A percentile compares a stretch with the other conserved stretches of the same genome.
These are phyloP conservation scores for Todus mexicanus DNA, from an alignment of 2,797 vertebrate species.

Conservation along the genomic window DNA sequence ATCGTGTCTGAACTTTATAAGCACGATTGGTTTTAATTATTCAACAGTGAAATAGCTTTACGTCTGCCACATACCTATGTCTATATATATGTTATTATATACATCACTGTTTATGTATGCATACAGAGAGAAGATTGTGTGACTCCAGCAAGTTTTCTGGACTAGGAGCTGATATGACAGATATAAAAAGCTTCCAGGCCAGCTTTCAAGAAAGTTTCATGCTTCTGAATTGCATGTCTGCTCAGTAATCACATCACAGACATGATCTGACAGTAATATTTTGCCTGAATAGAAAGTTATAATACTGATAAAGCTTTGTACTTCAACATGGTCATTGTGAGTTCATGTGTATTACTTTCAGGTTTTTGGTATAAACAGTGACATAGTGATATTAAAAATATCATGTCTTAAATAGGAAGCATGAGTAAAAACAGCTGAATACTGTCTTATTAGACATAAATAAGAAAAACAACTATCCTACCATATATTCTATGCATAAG, in stretches of 20 bases:
- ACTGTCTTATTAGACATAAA: accelerated
- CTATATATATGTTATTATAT: background rate
- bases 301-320: background rate
- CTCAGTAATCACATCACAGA: background rate
- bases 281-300: background rate
- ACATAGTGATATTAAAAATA: background rate
- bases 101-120: background rate
- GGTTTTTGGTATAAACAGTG: background rate
- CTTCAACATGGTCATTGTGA: background rate
- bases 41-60: background rate
- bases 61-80: background rate
- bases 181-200: background rate
- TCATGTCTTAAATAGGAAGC: background rate
- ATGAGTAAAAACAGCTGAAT: background rate
- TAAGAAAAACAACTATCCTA: background rate
- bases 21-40: background rate
- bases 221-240: background rate
- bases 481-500: background rate
- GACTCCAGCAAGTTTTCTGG: background rate
- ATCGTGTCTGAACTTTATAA: conserved; percentile 14
- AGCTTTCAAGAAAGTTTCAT: background rate
- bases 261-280: background rate
- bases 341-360: background rate
- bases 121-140: background rate
- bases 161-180: background rate